Base-by-base conservation (phyloP, 2,797 vertebrate species). In the Cryptoprocta ferox region DNA sequence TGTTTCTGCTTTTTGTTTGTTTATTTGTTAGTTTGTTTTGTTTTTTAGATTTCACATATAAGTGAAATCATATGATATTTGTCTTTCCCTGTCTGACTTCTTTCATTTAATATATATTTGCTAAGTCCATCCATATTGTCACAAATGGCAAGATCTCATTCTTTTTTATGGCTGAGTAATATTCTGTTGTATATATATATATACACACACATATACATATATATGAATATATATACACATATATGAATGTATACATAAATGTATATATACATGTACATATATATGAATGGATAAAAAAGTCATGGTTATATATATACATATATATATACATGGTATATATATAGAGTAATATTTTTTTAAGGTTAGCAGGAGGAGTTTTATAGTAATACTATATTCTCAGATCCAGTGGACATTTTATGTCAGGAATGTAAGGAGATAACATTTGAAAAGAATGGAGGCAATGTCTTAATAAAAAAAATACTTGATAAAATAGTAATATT, bases 261-360 rank as follows among this genome's bases (percentile, higher is more conserved):
- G n/a, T n/a, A n/a, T n/a, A n/a, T n/a, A n/a, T n/a, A n/a, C n/a
- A n/a, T n/a, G n/a, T n/a, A n/a, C n/a, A n/a, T n/a, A n/a, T n/a
- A n/a, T n/a, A n/a, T n/a, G n/a, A n/a, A n/a, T n/a, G n/a, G n/a
- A n/a, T n/a, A n/a, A n/a, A n/a, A n/a, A n/a, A n/a, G n/a, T n/a
- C n/a, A n/a, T n/a, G n/a, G n/a, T n/a, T n/a, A 13, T 2, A 14
- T 2, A 30, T 30, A 63, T 14, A 13, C 26, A 4, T 13, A n/a
- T n/a, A n/a, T n/a, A n/a, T n/a, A n/a, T n/a, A n/a, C n/a, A n/a
- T n/a, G n/a, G n/a, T n/a, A n/a, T n/a, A n/a, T n/a, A n/a, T n/a
- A n/a, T n/a, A 45, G 39, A 75, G 71, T 73, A 39, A 42, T 63
- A 53, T 59, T 92, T 96, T 81, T 96, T 81, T 75, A 91, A 96